A percentile compares a stretch with the other conserved stretches of the same genome.
phyloP scores from a whole-genome alignment of 2,888 invertebrate species.

The Aquatica leii region DNA sequence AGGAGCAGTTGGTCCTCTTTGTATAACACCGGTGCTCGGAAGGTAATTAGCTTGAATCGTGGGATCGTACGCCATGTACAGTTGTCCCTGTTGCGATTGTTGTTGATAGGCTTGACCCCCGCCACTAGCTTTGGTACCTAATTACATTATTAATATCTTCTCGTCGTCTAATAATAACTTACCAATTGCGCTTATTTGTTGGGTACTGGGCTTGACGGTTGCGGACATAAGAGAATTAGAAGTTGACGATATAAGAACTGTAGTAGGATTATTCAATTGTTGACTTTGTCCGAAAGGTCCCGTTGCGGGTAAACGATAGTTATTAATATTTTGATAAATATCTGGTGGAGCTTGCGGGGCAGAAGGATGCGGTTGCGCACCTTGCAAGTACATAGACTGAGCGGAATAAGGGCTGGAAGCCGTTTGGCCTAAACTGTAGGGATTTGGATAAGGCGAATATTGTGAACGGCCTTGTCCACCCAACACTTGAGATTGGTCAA shows the following conservation, averaged over 20 bases:
- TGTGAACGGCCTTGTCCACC: slow-evolving; percentile 78
- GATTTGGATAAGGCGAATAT: slow-evolving; percentile 77
- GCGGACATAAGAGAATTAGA: slow-evolving; percentile 90
- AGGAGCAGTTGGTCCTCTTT: slow-evolving; percentile 65
- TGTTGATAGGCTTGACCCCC: slow-evolving; percentile 67
- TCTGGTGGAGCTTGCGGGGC: slow-evolving; percentile 72
- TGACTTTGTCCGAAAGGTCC: slow-evolving; percentile 82
- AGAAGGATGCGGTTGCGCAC: slow-evolving; percentile 64
- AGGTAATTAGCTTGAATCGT: slow-evolving; percentile 67
- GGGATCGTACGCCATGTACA: slow-evolving; percentile 70
- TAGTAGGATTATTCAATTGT: slow-evolving; percentile 84
- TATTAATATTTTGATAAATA: slow-evolving; percentile 68
- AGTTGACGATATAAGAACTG: slow-evolving; percentile 87
- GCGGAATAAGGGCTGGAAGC: slow-evolving; percentile 73
- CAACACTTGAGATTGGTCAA: slow-evolving; percentile 64
- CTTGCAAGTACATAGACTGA: slow-evolving; percentile 73
- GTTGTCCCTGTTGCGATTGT: slow-evolving; percentile 63
- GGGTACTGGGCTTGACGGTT: slow-evolving; percentile 82
- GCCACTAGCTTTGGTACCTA: slow-evolving; percentile 65
- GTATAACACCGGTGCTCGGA: slow-evolving; percentile 70
- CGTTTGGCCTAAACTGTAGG: slow-evolving; percentile 66
- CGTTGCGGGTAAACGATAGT: slow-evolving; percentile 61
- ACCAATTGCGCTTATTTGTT: slow-evolving; percentile 86
- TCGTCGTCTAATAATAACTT: slow-evolving; percentile 36
- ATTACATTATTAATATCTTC: slow-evolving; percentile 8